phyloP scores from a whole-genome alignment of 2,797 vertebrate species.

The Acrocephalus scirpaceus region DNA sequence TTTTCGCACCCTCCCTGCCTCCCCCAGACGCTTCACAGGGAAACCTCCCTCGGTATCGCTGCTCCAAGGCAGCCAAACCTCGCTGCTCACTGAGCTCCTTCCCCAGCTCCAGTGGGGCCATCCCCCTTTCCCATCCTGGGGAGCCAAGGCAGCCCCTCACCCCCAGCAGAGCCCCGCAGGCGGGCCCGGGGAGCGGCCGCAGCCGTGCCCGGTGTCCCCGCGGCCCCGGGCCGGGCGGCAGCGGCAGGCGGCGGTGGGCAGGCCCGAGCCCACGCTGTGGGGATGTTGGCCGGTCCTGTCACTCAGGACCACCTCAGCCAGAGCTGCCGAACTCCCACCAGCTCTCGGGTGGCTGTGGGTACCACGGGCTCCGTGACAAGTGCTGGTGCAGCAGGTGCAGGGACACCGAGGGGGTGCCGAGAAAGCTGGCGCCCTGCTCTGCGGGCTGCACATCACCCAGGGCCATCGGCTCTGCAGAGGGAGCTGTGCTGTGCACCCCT shows the following conservation, averaged over 20 bases:
- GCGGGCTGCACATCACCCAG: not conserved
- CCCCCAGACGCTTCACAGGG: not conserved
- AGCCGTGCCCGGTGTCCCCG: fast-evolving
- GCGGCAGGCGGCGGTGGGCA: not conserved
- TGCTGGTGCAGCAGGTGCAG: not conserved
- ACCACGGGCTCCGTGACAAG: fast-evolving
- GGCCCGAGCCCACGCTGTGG: not conserved
- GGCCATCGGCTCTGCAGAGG: not conserved
- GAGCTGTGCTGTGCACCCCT: fast-evolving
- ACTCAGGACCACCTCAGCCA: not conserved
- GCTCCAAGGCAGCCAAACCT: not conserved
- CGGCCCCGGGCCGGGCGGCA: not conserved
- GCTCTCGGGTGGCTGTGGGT: not conserved
- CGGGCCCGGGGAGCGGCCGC: not conserved
- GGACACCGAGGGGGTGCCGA: not conserved
- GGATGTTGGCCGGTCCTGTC: fast-evolving
- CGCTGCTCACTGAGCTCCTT: not conserved
- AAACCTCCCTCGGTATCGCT: constrained; percentile 31
- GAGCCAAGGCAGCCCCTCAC: not conserved
- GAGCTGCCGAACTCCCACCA: not conserved
- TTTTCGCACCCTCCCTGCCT: not conserved
- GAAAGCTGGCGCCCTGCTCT: not conserved
- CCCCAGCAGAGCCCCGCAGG: not conserved
- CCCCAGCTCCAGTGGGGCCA: not conserved
- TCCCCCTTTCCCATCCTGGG: not conserved